Conservation (phyloP, 1,140 invertebrate genomes). For the Steinernema khuongi region DNA sequence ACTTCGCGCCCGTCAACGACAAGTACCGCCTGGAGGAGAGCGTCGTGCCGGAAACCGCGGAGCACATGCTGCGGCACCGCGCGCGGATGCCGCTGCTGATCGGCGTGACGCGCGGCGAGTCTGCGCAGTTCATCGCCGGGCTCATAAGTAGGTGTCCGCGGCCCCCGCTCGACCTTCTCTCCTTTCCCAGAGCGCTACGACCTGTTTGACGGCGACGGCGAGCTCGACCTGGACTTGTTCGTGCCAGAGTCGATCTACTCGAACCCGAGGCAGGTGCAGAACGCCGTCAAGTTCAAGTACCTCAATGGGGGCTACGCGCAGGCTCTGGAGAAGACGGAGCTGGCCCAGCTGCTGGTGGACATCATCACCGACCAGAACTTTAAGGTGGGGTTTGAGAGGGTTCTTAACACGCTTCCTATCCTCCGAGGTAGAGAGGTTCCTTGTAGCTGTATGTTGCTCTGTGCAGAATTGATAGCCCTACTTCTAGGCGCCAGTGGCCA, state of each 20-base stretch:
- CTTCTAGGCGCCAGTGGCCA: constrained; percentile 19
- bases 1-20: constrained; percentile 23
- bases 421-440: too few relatives aligned
- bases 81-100: constrained; percentile 16
- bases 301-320: constrained; percentile 8
- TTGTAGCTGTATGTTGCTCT: too few relatives aligned
- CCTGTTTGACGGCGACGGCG: not conserved
- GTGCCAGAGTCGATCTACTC: constrained; percentile 14
- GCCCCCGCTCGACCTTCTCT: not conserved
- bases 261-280: constrained; percentile 14
- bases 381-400: not conserved
- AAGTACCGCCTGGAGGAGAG: constrained; percentile 17
- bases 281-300: constrained; percentile 18
- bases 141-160: not conserved
- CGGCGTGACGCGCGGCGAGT: constrained; percentile 17
- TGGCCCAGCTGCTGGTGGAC: not conserved
- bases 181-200: not conserved
- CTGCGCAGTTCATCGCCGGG: not conserved
- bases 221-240: constrained; percentile 15
- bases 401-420: too few relatives aligned
- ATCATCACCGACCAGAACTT: not conserved
- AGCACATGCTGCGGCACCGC: constrained; percentile 11
- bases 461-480: constrained; percentile 14
- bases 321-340: not conserved
- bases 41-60: constrained; percentile 1